Conservation (phyloP, 2,113 vertebrate genomes). For the Cyanistes caeruleus region DNA sequence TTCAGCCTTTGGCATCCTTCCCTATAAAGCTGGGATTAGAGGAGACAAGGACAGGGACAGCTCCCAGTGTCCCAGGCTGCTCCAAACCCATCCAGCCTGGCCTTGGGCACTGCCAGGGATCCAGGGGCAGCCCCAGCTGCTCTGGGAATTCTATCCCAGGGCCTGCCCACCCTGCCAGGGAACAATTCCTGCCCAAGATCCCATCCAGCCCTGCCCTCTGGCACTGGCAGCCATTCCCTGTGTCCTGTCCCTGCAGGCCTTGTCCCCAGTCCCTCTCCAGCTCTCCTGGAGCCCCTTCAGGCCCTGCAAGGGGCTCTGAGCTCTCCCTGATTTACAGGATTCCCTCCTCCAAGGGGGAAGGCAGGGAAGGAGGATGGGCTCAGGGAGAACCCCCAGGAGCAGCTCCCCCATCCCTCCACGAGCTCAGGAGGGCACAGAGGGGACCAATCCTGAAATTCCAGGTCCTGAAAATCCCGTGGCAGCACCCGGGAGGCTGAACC, state of each 20-base stretch:
- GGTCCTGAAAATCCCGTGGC: accelerated
- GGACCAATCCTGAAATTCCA: neutral
- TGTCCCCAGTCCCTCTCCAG: neutral
- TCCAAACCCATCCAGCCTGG: neutral
- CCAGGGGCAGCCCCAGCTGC: neutral
- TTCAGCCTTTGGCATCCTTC: accelerated
- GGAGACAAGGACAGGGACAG: neutral
- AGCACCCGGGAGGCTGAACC: no score
- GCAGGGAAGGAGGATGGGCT: neutral
- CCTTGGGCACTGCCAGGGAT: neutral
- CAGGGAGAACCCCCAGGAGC: neutral
- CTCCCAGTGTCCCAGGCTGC: neutral
- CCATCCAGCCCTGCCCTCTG: no score
- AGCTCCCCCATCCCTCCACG: neutral
- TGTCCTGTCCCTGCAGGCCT: neutral
- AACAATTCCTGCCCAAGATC: neutral
- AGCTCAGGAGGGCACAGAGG: neutral
- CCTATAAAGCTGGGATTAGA: accelerated
- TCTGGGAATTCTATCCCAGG: accelerated
- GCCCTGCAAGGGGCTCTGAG: neutral
- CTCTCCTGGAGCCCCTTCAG: neutral
- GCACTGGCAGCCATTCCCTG: neutral
- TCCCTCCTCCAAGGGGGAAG: neutral
- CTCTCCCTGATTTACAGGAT: neutral
- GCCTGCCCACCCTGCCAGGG: accelerated